A percentile compares a stretch with the other conserved stretches of the same genome.
These are phyloP conservation scores for Steromphala cineraria DNA, from an alignment of 2,888 invertebrate genomes.

Conservation along the genomic window DNA sequence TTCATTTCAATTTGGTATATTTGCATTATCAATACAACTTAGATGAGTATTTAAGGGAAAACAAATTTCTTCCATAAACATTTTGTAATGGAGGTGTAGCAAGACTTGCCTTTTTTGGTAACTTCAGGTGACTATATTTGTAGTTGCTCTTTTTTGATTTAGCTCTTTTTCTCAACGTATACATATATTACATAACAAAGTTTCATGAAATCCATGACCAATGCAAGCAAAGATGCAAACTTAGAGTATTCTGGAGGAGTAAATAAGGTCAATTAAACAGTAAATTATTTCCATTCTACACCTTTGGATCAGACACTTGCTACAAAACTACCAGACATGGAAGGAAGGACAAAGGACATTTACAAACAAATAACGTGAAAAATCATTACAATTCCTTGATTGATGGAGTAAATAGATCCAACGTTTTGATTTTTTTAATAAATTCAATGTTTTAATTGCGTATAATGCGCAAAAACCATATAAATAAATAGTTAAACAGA, in stretches of 20 bases:
- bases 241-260: not conserved
- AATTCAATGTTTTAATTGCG: conserved; percentile 32
- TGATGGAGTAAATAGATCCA: conserved; percentile 33
- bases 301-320: no score
- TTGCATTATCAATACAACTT: no score
- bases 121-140: not conserved
- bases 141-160: conserved; percentile 13
- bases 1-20: no score
- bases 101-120: no score
- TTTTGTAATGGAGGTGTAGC: no score
- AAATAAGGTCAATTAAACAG: not conserved
- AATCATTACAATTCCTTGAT: conserved; percentile 19
- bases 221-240: not conserved
- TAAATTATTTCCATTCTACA: not conserved
- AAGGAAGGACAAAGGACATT: not conserved
- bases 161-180: not conserved
- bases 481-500: conserved; percentile 35
- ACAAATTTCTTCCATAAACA: not conserved
- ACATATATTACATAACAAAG: conserved; percentile 12
- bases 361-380: conserved; percentile 1
- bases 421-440: conserved; percentile 28
- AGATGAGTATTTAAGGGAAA: not conserved
- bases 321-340: no score
- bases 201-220: not conserved
- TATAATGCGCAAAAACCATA: conserved; percentile 32